phyloP scores from a whole-genome alignment of 2,888 invertebrate genomes.

The Clepsis dumicolana region DNA sequence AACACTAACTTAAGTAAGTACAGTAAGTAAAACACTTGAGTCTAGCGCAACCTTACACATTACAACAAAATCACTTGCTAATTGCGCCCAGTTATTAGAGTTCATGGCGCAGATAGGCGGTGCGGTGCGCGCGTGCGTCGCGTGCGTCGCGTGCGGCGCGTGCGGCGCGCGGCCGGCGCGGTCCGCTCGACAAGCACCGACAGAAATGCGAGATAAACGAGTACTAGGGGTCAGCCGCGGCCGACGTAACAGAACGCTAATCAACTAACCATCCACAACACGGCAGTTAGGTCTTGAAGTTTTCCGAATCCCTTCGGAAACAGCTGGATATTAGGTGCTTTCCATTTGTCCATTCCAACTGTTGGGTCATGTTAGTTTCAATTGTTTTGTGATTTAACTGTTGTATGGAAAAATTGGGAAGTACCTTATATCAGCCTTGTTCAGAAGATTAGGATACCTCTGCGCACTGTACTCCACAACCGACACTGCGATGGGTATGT shows the following conservation, averaged over 20 bases:
- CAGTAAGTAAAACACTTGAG: conserved; percentile 14
- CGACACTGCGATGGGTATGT: background rate
- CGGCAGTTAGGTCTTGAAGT: conserved; percentile 25
- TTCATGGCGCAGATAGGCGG: conserved; percentile 11
- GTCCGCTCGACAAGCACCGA: conserved; percentile 65
- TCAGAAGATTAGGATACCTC: conserved; percentile 14
- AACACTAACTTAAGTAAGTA: conserved; percentile 27
- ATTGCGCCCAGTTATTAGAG: conserved; percentile 9
- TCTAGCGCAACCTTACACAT: conserved; percentile 20
- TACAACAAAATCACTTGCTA: conserved; percentile 12
- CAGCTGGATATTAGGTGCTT: background rate
- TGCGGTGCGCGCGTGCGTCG: conserved; percentile 26
- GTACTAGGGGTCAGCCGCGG: conserved; percentile 51
- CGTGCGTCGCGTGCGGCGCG: too few species aligned
- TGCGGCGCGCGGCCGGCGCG: conserved; percentile 36
- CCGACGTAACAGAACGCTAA: conserved; percentile 60
- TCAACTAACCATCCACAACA: conserved; percentile 31
- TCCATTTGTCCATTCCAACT: background rate
- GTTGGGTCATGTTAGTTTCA: background rate
- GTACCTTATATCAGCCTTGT: conserved; percentile 17
- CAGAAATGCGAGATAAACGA: conserved; percentile 73
- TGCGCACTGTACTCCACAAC: background rate
- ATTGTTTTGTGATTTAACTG: background rate
- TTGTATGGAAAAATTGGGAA: background rate
- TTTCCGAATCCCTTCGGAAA: conserved; percentile 51